Conservation (phyloP, 1,140 invertebrate species). For the Nephotettix cincticeps region DNA sequence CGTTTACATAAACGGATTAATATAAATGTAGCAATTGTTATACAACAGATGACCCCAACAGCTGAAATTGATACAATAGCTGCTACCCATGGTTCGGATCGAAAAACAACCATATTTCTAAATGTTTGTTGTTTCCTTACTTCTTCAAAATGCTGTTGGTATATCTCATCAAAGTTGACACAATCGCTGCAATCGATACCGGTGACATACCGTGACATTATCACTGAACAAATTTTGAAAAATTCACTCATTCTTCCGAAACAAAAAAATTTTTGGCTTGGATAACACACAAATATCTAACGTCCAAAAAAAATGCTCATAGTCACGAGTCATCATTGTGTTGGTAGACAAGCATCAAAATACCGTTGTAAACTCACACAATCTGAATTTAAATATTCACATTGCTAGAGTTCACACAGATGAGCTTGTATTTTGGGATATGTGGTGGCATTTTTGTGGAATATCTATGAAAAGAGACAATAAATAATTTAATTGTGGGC, state of each 20-base stretch:
- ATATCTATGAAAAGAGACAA: too few relatives aligned
- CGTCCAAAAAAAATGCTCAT: too few relatives aligned
- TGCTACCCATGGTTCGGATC: constrained; percentile 50
- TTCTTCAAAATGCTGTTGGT: constrained; percentile 28
- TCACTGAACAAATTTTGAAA: too few relatives aligned
- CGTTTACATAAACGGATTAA: constrained; percentile 52
- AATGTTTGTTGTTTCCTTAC: not conserved
- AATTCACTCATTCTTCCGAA: constrained; percentile 19
- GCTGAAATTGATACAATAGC: constrained; percentile 50
- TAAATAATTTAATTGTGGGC: too few relatives aligned
- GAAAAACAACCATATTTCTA: constrained; percentile 40
- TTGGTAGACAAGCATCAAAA: too few relatives aligned
- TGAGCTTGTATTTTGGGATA: too few relatives aligned
- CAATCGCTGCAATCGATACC: constrained; percentile 33
- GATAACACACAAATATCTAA: constrained; percentile 26
- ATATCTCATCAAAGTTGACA: constrained; percentile 29
- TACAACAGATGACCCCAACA: constrained; percentile 49
- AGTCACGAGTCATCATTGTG: too few relatives aligned
- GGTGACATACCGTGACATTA: too few relatives aligned
- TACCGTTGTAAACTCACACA: too few relatives aligned
- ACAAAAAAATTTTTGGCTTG: constrained; percentile 21
- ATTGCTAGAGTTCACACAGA: too few relatives aligned
- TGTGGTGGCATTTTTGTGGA: too few relatives aligned
- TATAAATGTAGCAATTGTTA: constrained; percentile 53
- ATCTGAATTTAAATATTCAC: too few relatives aligned